A percentile compares a stretch with the other conserved stretches of the same genome.
phyloP scores from a whole-genome alignment of 1,140 invertebrate species.

The Prorops nasuta region DNA sequence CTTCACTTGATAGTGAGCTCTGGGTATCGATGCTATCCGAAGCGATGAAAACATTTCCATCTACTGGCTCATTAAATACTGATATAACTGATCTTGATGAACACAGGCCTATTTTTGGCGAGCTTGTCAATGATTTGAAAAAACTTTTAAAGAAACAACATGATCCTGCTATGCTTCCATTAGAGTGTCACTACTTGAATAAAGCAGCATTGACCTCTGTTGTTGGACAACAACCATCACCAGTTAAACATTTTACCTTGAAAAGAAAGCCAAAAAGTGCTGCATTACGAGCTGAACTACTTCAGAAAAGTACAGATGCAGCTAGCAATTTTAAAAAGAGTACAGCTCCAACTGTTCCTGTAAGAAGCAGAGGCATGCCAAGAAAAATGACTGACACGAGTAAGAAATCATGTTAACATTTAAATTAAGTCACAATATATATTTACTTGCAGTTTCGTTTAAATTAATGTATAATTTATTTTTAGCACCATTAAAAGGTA shows the following conservation, averaged over 20 bases:
- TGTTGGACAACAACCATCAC: constrained; percentile 65
- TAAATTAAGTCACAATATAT: neutral
- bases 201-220: constrained; percentile 87
- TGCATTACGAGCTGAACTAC: constrained; percentile 80
- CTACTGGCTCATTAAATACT: constrained; percentile 83
- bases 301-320: constrained; percentile 89
- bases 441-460: neutral
- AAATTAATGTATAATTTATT: constrained; percentile 7
- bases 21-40: constrained; percentile 97
- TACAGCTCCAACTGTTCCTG: constrained; percentile 83
- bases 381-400: constrained; percentile 95
- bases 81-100: constrained; percentile 83
- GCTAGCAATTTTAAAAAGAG: constrained; percentile 87
- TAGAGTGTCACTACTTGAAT: constrained; percentile 96
- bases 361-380: constrained; percentile 89
- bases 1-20: constrained; percentile 85
- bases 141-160: constrained; percentile 84
- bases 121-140: constrained; percentile 83
- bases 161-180: constrained; percentile 83
- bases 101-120: constrained; percentile 84
- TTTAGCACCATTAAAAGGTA: constrained; percentile 84
- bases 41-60: constrained; percentile 90
- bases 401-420: constrained; percentile 51
- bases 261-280: constrained; percentile 96
- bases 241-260: constrained; percentile 88